Evolutionary conservation across 2,888 invertebrate species (phyloP), one percentile per base, ranked within the genome.

Genomic region (Apodemia mormo): DNA sequence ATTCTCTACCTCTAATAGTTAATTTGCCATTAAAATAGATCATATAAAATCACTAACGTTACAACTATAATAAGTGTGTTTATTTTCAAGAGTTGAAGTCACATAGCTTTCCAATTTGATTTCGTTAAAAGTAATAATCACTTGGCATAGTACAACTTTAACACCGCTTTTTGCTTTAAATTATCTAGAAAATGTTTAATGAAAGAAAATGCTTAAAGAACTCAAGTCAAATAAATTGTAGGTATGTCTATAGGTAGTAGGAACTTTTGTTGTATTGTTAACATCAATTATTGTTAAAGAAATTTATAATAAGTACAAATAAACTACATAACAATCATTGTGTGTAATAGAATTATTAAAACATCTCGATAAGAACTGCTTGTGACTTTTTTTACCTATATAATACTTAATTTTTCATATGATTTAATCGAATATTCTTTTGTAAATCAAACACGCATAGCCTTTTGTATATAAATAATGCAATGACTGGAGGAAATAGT

Each of bases 391-490:
- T 45, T 45, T 45, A 45, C 45, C 45, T 12, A 45, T 12, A 45
- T 45, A 45, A 45, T 45, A 12, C 12, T 45, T 45, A 14, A 9
- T 40, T 40, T 40, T 12, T 14, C 45, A 12, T 45, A 45, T 45
- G 10, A 12, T 30, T 58, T 22, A 56, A 56, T 29, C 29, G n/a
- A 58, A 58, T 58, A 12, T 58, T 49, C 65, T 65, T 68, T 68
- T 52, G 64, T 52, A 68, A 68, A 71, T 72, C 71, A 72, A 71
- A 73, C 73, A 73, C 75, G 73, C 75, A 73, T 76, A 72, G 74
- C 73, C 72, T 72, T 74, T 73, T 74, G 89, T 90, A 90, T 81
- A 88, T 88, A 88, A 80, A 70, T 71, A 69, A 73, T 65, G 70
- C 71, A 71, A 71, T 71, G 70, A 73, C 71, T 73, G 75, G 71